Evolutionary conservation across 2,888 invertebrate species (phyloP), one percentile per base, ranked within the genome.

Genomic region (Poecilus cupreus): DNA sequence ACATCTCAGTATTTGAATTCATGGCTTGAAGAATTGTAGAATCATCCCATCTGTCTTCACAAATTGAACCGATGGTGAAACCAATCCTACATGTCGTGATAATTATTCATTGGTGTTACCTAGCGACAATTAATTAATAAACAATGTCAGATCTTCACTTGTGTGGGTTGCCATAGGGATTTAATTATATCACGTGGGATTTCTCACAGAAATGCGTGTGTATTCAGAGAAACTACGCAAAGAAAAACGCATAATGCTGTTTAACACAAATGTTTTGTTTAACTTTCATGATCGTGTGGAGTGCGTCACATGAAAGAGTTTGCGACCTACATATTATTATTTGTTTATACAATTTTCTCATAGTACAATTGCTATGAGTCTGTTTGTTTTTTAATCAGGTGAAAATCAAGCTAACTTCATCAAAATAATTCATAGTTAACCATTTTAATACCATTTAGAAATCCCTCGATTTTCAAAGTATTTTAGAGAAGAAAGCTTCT

Each of bases 261-360:
- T 51, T 24, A 26, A 68, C 51, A 32, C 46, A 26, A 75, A 75
- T 75, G 74, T 75, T 75, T 75, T 75, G 74, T 75, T 75, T 75
- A 51, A 26, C 74, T 75, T 75, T 75, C 74, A 51, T 75, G 74
- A 75, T 75, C 32, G 37, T 32, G 32, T 2, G 6, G 32, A 32
- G 24, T 68, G 68, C 26, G 68, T 37, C 37, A 32, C n/a, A 68
- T 68, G 22, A 51, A 46, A 75, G 32, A 49, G 26, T 51, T 22
- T 11, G 13, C 32, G 74, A 51, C 74, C 74, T 49, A 75, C 74
- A 75, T 75, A 75, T 75, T 68, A 51, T 68, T 6, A 37, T 68
- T 68, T 68, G 68, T 64, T 64, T 64, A 32, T 3, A 2, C 32
- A 8, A 20, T 54, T 60, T 60, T 60, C 60, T 24, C 60, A 60